Percentiles rank a stretch among this genome's conserved stretches.
Evolutionary conservation across 2,888 invertebrate species (phyloP).

Genomic region (Callyntrura guangdongensis): DNA sequence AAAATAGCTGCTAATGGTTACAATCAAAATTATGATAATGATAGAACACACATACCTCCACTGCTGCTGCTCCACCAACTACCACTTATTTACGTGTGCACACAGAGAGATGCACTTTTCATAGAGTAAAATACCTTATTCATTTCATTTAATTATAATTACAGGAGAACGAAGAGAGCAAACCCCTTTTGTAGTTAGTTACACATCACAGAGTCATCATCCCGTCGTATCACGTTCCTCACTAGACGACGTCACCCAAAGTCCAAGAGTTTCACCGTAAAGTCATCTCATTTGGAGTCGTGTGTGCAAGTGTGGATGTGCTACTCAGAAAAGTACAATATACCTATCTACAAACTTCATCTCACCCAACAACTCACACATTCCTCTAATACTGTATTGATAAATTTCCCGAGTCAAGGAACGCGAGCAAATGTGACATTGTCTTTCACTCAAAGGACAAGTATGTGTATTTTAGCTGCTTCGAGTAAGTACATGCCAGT

Average conservation of each 20-base stretch:
- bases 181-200: slow-evolving; percentile 14
- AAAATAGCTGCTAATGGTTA: slow-evolving; percentile 61
- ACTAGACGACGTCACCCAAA: neutral
- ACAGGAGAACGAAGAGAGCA: neutral
- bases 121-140: slow-evolving; percentile 14
- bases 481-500: neutral
- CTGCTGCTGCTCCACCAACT: no score
- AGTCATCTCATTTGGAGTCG: neutral
- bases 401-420: slow-evolving; percentile 57
- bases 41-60: neutral
- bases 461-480: neutral
- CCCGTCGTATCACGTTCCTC: slow-evolving; percentile 1
- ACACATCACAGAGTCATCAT: slow-evolving; percentile 27
- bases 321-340: neutral
- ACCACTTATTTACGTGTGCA: neutral
- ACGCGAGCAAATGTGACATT: slow-evolving; percentile 54
- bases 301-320: neutral
- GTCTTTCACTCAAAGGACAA: slow-evolving; percentile 45
- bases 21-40: slow-evolving; percentile 38
- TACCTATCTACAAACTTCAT: neutral
- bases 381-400: neutral
- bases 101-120: neutral
- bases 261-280: neutral
- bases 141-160: slow-evolving; percentile 59
- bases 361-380: neutral